These are phyloP conservation scores for Heliothis peltigera DNA, from an alignment of 2,888 invertebrate species.

Conservation along the genomic window DNA sequence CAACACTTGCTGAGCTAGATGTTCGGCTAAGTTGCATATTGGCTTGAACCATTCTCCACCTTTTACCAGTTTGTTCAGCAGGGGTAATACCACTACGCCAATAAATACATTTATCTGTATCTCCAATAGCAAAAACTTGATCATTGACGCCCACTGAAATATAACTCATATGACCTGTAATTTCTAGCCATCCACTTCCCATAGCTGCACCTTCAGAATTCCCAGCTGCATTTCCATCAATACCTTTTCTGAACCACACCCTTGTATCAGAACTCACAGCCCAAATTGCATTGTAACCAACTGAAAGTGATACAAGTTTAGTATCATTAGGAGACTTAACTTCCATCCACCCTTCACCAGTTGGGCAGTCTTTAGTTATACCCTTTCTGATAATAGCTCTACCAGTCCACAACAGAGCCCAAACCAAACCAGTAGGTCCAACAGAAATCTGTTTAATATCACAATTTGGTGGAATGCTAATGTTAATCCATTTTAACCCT, in stretches of 20 bases:
- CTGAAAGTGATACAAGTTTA: slow-evolving; percentile 93
- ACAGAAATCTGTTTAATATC: slow-evolving; percentile 96
- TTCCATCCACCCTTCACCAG: slow-evolving; percentile 94
- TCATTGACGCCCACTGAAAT: slow-evolving; percentile 96
- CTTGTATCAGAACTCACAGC: slow-evolving; percentile 95
- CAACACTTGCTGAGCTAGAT: slow-evolving; percentile 94
- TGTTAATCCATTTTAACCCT: slow-evolving; percentile 95
- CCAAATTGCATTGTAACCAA: slow-evolving; percentile 95
- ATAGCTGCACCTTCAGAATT: slow-evolving; percentile 93
- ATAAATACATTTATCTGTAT: slow-evolving; percentile 94
- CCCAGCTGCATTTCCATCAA: slow-evolving; percentile 92
- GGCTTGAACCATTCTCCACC: slow-evolving; percentile 95
- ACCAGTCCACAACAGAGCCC: slow-evolving; percentile 96
- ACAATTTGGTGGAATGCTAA: slow-evolving; percentile 93
- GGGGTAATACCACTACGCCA: slow-evolving; percentile 94
- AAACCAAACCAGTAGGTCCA: slow-evolving; percentile 95
- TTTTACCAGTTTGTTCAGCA: slow-evolving; percentile 95
- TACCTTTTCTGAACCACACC: slow-evolving; percentile 96
- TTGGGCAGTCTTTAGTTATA: slow-evolving; percentile 93
- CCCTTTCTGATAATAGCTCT: slow-evolving; percentile 95
- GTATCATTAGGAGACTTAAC: slow-evolving; percentile 93
- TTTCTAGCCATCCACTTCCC: slow-evolving; percentile 96
- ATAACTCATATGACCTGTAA: slow-evolving; percentile 95
- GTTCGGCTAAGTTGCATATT: slow-evolving; percentile 95
- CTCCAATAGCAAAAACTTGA: slow-evolving; percentile 96